A percentile compares a stretch with the other conserved stretches of the same genome.
Evolutionary conservation across 2,797 vertebrate genomes (phyloP).

Genomic region (Setipinna tenuifilis): DNA sequence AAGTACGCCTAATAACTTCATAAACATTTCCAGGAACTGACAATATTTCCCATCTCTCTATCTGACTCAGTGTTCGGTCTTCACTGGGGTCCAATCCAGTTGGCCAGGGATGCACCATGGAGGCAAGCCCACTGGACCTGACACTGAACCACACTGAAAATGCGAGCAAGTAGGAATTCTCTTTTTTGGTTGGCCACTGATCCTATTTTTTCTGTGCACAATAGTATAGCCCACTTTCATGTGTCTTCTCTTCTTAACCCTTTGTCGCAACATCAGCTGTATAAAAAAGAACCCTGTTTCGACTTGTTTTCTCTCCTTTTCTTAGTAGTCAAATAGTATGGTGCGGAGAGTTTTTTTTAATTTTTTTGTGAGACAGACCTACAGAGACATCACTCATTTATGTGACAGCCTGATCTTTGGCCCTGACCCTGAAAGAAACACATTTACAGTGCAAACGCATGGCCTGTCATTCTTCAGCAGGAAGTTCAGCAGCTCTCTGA

Average conservation of each 20-base stretch:
- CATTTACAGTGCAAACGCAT: conserved; percentile 15
- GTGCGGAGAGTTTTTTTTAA: background rate
- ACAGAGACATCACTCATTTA: conserved; percentile 11
- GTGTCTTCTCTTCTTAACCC: conserved; percentile 30
- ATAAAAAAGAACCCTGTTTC: conserved; percentile 33
- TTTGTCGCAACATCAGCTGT: conserved; percentile 27
- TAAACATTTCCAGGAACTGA: conserved; percentile 18
- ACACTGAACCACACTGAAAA: background rate
- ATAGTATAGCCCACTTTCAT: background rate
- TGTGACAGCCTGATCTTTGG: background rate
- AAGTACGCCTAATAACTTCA: background rate
- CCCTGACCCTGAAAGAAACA: conserved; percentile 13
- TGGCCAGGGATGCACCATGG: background rate
- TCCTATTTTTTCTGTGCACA: background rate
- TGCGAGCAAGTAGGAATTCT: background rate
- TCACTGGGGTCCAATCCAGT: conserved; percentile 2
- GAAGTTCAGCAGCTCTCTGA: background rate
- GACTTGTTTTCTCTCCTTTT: conserved; percentile 10
- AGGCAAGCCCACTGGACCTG: background rate
- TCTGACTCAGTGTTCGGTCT: conserved; percentile 23
- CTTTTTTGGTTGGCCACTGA: conserved; percentile 4
- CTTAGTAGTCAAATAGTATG: background rate
- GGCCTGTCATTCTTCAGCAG: background rate
- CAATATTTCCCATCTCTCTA: background rate
- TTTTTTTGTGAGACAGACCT: background rate